Evolutionary conservation across 2,888 invertebrate species (phyloP).

Genomic region (Tribolium freemani): DNA sequence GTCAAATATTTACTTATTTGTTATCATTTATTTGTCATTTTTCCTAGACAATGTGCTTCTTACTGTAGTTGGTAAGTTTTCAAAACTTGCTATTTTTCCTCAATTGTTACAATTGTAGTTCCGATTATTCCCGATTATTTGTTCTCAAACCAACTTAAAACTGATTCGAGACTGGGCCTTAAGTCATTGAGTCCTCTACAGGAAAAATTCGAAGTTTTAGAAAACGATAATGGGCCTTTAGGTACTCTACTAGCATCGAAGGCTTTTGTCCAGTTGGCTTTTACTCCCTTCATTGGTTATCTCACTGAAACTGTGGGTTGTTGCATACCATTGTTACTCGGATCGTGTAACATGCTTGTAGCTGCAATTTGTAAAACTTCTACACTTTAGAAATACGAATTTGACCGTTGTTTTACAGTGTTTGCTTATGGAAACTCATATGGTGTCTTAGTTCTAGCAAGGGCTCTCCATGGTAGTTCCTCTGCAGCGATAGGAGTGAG

Average conservation of each 20-base stretch:
- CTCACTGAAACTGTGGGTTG: constrained; percentile 78
- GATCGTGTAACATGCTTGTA: constrained; percentile 77
- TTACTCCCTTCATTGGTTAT: constrained; percentile 82
- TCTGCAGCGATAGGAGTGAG: constrained; percentile 85
- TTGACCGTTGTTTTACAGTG: constrained; percentile 68
- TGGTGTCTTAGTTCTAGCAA: constrained; percentile 77
- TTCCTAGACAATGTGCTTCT: constrained; percentile 89
- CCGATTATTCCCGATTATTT: constrained; percentile 86
- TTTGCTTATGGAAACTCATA: constrained; percentile 83
- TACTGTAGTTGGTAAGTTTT: constrained; percentile 86
- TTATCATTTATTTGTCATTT: constrained; percentile 81
- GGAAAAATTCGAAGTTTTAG: constrained; percentile 66
- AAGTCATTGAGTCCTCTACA: constrained; percentile 66
- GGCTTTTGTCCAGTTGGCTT: constrained; percentile 83
- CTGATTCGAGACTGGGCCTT: constrained; percentile 50
- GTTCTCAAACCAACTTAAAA: constrained; percentile 70
- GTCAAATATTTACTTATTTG: constrained; percentile 67
- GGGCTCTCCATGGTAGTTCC: constrained; percentile 84
- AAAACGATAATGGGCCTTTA: constrained; percentile 77
- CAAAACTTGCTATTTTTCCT: background rate
- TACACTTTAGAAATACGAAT: background rate
- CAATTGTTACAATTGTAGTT: constrained; percentile 69
- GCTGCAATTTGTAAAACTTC: constrained; percentile 77
- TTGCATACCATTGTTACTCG: constrained; percentile 77
- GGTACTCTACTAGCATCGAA: constrained; percentile 82